These are phyloP conservation scores for Drosophila sp. DNA, from an alignment of 1,140 invertebrate genomes.

Conservation along the genomic window DNA sequence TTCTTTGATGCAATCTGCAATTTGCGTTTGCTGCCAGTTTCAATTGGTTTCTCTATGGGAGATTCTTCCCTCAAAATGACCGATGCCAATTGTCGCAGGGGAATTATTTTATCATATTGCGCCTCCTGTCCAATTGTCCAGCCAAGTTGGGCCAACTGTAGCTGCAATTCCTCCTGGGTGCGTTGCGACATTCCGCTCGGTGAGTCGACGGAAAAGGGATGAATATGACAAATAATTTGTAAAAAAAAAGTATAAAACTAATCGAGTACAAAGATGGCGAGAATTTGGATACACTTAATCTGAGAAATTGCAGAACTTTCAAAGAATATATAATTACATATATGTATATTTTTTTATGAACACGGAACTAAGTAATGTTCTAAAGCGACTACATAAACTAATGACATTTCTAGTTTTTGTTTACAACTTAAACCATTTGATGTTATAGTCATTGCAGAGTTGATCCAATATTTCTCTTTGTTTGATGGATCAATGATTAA, in stretches of 20 bases:
- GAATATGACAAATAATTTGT: neutral
- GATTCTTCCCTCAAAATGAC: neutral
- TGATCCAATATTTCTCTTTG: too few relatives aligned
- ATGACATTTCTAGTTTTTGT: neutral
- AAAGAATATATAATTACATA: neutral
- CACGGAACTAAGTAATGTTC: neutral
- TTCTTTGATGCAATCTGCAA: neutral
- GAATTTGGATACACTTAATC: conserved; percentile 3
- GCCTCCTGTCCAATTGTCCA: conserved; percentile 29
- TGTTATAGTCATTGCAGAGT: neutral
- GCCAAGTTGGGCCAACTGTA: conserved; percentile 26
- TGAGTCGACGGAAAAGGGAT: too few relatives aligned
- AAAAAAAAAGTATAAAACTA: neutral
- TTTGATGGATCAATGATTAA: too few relatives aligned
- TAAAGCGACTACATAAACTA: neutral
- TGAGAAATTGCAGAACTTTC: neutral
- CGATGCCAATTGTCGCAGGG: conserved; percentile 24
- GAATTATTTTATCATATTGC: conserved; percentile 18
- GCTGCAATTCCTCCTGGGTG: conserved; percentile 26
- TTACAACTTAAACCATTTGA: neutral
- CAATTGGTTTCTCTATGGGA: neutral
- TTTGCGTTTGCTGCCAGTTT: neutral
- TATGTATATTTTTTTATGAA: neutral
- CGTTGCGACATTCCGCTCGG: conserved; percentile 20
- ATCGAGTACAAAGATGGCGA: neutral